Evolutionary conservation across 2,888 invertebrate species (phyloP), one percentile per base, ranked within the genome.

Genomic region (Lymantria dispar): DNA sequence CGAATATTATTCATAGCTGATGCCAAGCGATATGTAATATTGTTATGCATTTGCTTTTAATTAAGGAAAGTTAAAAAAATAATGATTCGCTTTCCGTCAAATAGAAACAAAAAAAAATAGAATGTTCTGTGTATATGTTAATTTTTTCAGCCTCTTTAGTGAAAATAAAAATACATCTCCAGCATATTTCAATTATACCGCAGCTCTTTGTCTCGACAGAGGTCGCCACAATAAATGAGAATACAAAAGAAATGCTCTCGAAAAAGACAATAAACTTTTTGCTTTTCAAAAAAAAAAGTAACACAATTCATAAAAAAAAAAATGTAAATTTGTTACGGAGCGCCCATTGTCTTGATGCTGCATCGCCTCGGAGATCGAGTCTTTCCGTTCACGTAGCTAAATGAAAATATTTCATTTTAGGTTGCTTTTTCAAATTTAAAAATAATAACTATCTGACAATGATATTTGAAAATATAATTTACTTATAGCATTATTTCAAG

Each of bases 211-310:
- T 58, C 39, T 15, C 42, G 40, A 37, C 46, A 58, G 66, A 63
- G 63, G 56, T 62, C 60, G 53, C 50, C 33, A 62, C 45, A 62
- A 62, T 62, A 33, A 60, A 54, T 50, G 29, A 40, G 11, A 11
- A 30, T 39, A 64, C 62, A 66, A 64, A 67, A 46, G 58, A 52
- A 52, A 36, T 58, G 47, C 54, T 64, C 56, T 64, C 52, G 49
- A 62, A 66, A 63, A 72, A 79, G 72, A 79, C 75, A 78, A 79
- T 73, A 68, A 72, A 68, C 58, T 71, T 74, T 72, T 68, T 67
- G 53, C 71, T 68, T 68, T 76, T 72, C 22, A 5, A 22, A 22
- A 22, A 70, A 67, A 64, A 60, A 56, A 46, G 56, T 50, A 55
- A 43, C 61, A 47, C 69, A 61, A 63, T 67, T 69, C 63, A 66